Conservation (phyloP, 2,888 invertebrate species). For the Sinotaia quadrata region DNA sequence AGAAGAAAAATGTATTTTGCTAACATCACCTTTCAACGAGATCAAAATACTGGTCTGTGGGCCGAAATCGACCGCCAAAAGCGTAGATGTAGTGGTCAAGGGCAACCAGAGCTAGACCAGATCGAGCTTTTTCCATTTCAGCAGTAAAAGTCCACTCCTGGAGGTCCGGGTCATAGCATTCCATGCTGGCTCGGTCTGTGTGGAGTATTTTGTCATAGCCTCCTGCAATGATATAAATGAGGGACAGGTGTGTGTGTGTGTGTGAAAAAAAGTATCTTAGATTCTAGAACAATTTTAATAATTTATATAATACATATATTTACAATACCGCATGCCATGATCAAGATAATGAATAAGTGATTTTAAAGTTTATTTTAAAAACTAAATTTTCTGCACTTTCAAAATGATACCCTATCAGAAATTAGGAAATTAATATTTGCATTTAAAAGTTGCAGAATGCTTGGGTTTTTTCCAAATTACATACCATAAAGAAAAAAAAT, state of each 20-base stretch:
- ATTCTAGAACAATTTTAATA: background rate
- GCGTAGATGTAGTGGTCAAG: constrained; percentile 67
- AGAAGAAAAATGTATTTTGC: no score
- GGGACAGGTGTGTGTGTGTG: no score
- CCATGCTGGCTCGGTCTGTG: constrained; percentile 69
- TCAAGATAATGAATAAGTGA: no score
- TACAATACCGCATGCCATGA: no score
- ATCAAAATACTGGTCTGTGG: constrained; percentile 68
- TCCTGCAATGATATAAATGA: constrained; percentile 54
- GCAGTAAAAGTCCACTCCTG: constrained; percentile 69
- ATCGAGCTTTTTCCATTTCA: constrained; percentile 70
- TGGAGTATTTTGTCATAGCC: constrained; percentile 69
- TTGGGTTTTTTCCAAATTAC: no score
- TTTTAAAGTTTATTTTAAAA: no score
- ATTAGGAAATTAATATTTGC: no score
- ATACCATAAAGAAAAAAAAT: no score
- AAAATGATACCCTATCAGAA: no score
- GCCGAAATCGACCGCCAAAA: constrained; percentile 66
- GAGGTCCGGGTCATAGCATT: constrained; percentile 65
- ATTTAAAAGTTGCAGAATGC: no score
- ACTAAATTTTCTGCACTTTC: no score
- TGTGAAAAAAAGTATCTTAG: background rate
- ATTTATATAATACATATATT: constrained; percentile 1
- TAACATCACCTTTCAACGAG: constrained; percentile 67
- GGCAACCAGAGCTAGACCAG: constrained; percentile 65